Percentiles rank a stretch among this genome's conserved stretches.
Evolutionary conservation across 2,888 invertebrate genomes (phyloP).

Genomic region (Meloe dianella): DNA sequence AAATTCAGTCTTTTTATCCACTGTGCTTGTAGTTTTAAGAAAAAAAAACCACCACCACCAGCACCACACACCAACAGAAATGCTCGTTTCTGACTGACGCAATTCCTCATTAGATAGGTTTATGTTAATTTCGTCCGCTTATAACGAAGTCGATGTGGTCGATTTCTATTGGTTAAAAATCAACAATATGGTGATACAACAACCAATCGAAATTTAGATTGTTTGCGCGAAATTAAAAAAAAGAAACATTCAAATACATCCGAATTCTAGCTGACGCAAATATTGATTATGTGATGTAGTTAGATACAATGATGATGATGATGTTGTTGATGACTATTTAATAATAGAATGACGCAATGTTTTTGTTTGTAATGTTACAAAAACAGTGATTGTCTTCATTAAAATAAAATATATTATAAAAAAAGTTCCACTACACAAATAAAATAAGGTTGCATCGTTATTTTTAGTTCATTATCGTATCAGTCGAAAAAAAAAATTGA

Average conservation of each 20-base stretch:
- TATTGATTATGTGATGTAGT: background rate
- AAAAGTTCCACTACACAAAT: conserved; percentile 12
- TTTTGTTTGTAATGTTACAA: background rate
- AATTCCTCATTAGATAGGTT: background rate
- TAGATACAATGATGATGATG: no score
- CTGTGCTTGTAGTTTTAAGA: no score
- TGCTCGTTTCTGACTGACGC: conserved; percentile 1
- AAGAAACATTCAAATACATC: background rate
- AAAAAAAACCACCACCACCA: background rate
- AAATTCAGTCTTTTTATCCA: no score
- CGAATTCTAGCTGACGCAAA: background rate
- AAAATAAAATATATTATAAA: conserved; percentile 12
- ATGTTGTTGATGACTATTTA: background rate
- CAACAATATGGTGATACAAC: background rate
- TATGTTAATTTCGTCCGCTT: background rate
- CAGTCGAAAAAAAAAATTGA: background rate
- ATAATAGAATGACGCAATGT: background rate
- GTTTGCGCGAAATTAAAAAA: background rate
- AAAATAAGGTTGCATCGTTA: conserved; percentile 1
- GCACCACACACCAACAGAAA: background rate
- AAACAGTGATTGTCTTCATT: background rate
- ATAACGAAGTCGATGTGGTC: background rate
- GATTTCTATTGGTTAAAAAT: background rate
- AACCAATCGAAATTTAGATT: background rate
- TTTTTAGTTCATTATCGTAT: background rate